phyloP scores from a whole-genome alignment of 2,888 invertebrate species.

The Fragum whitleyi region DNA sequence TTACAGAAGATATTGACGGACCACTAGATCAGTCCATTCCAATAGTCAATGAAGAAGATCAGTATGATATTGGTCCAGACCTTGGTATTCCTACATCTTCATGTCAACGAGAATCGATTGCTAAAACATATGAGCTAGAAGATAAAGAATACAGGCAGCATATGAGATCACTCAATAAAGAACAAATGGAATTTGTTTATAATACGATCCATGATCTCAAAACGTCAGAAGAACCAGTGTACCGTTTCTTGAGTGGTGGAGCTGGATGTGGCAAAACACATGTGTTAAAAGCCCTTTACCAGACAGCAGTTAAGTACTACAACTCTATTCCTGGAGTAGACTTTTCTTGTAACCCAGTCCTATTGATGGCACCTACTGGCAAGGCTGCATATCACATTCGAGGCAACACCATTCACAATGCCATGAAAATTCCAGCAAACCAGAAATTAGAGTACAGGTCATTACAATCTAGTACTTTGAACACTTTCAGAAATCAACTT shows the following conservation, averaged over 20 bases:
- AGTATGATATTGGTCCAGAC: constrained; percentile 42
- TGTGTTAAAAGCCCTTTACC: constrained; percentile 39
- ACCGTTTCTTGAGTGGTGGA: constrained; percentile 45
- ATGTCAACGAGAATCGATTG: not conserved
- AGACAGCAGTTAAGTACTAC: constrained; percentile 29
- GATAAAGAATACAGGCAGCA: constrained; percentile 74
- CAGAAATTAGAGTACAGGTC: constrained; percentile 41
- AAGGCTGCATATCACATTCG: constrained; percentile 48
- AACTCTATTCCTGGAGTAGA: constrained; percentile 6
- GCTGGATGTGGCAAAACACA: constrained; percentile 48
- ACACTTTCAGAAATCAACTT: constrained; percentile 47
- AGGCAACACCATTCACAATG: constrained; percentile 39
- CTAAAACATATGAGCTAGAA: constrained; percentile 24
- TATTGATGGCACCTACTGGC: constrained; percentile 46
- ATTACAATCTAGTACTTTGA: constrained; percentile 34
- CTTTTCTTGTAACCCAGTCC: constrained; percentile 19
- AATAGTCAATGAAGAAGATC: constrained; percentile 15
- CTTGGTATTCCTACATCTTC: constrained; percentile 26
- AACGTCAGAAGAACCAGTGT: constrained; percentile 25
- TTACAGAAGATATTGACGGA: constrained; percentile 41
- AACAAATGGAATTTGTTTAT: constrained; percentile 38
- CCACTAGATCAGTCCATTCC: constrained; percentile 25
- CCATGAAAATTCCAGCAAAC: constrained; percentile 42
- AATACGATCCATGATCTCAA: constrained; percentile 20
- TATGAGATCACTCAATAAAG: constrained; percentile 27